Evolutionary conservation across 2,113 vertebrate genomes (phyloP), one percentile per base, ranked within the genome.

Genomic region (Carassius carassius): DNA sequence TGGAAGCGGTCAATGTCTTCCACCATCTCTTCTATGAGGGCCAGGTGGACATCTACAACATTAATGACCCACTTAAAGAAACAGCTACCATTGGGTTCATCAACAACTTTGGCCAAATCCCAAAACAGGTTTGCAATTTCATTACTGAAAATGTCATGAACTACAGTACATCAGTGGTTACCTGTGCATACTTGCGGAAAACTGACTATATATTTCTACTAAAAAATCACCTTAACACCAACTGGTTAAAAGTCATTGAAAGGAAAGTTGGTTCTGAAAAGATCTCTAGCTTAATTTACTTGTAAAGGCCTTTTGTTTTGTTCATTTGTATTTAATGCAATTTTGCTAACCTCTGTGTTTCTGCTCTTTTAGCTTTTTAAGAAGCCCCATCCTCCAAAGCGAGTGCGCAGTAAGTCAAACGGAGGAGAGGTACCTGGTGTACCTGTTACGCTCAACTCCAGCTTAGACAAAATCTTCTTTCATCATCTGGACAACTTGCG

Each of bases 11-110:
- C 8, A 99, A 99, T 84, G 97, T 99, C 88, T 99, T 99, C 92
- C 98, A 99, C 91, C 98, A 99, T 90, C 97, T 99, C 81, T 99
- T 99, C 90, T 99, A 99, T 77, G 98, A 99, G 91, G 98, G 98
- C 1, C 98, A 99, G 91, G 98, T 99, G 90, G 98, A 99, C 89
- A 99, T 99, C 88, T 99, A 99, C 93, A 99, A 99, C 93, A 99
- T 99, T 89, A 99, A 99, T 32, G 98, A 99, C 92, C 98, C 98
- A 0, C 95, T 99, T 11, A 99, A 99, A 91, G 98, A 99, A 90
- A 99, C 98, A 0, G 98, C 98, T 89, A 99, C 98, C 87, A 99
- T 99, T 72, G 98, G 98, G 78, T 99, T 99, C 92, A 99, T 99
- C 92, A 99, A 99, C 92, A 99, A 99, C 94, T 99, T 99, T 4